Conservation (phyloP, 1,140 invertebrate species). For the Bombus confusus region DNA sequence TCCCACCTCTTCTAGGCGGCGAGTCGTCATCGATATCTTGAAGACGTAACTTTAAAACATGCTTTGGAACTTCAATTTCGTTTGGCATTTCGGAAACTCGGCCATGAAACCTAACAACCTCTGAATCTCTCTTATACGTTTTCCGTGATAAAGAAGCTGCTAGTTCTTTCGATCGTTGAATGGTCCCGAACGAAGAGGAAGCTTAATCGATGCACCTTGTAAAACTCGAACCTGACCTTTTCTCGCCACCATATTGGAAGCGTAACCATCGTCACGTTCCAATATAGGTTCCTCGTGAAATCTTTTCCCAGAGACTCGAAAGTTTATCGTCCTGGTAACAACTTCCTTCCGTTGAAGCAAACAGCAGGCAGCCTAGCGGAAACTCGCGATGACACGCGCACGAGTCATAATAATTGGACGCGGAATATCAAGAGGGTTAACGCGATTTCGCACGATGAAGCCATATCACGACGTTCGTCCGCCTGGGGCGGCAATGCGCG, state of each 20-base stretch:
- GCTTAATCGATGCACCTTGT: conserved; percentile 8
- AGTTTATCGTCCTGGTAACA: not conserved
- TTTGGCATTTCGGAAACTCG: not conserved
- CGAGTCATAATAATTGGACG: conserved; percentile 17
- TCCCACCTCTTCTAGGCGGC: not conserved
- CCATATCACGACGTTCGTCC: conserved; percentile 22
- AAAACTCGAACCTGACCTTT: not conserved
- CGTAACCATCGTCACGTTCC: not conserved
- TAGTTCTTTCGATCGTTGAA: not conserved
- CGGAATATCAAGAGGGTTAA: conserved; percentile 33
- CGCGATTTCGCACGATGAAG: conserved; percentile 19
- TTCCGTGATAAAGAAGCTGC: not conserved
- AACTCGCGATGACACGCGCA: not conserved
- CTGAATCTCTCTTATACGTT: not conserved
- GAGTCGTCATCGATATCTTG: not conserved
- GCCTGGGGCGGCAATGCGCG: not conserved
- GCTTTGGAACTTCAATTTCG: not conserved
- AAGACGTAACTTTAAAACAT: not conserved
- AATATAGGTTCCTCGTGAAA: not conserved
- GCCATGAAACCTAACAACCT: conserved; percentile 17
- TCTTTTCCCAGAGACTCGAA: not conserved
- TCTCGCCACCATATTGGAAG: too few species aligned
- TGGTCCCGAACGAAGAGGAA: not conserved
- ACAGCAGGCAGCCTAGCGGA: not conserved
- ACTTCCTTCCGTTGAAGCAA: too few species aligned